Evolutionary conservation across 1,140 invertebrate genomes (phyloP), one percentile per base, ranked within the genome.

Genomic region (Helicoverpa zea): DNA sequence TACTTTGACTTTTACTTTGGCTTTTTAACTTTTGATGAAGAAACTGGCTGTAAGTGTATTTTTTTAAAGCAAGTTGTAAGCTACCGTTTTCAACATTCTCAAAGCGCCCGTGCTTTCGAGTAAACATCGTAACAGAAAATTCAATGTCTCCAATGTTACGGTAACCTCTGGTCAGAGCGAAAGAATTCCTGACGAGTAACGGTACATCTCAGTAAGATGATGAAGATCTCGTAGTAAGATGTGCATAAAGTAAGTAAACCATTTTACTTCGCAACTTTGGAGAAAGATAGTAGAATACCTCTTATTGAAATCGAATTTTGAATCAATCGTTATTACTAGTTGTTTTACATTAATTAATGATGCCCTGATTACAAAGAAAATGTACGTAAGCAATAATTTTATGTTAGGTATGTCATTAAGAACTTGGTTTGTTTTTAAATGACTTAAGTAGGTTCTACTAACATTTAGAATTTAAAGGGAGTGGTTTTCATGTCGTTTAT

Each of bases 151-250:
- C 10, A 13, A 61, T 30, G 23, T 29, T 61, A 61, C 58, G 58
- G 58, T 61, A 61, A 12, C 58, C 12, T 61, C 29, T 30, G 5
- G 18, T 59, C 9, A 12, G 3, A 29, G 58, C 23, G 12, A 59
- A 61, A 29, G 58, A 61, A 61, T 61, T 61, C 23, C 58, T 61
- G 18, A 13, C 58, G 23, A 11, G 23, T 61, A 61, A 61, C 58
- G 58, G 58, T 61, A 61, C 16, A 61, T 14, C 3, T 18, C 23
- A 30, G 23, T 61, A 10, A n/a, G n/a, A n/a, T n/a, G n/a, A n/a
- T n/a, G n/a, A n/a, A n/a, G n/a, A n/a, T n/a, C n/a, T n/a, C n/a
- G n/a, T n/a, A n/a, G n/a, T n/a, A n/a, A n/a, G n/a, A n/a, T 13
- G 2, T 13, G 13, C 58, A 13, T 30, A 29, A 30, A 61, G 14